Evolutionary conservation across 2,888 invertebrate species (phyloP).

Genomic region (Melanargia galathea): DNA sequence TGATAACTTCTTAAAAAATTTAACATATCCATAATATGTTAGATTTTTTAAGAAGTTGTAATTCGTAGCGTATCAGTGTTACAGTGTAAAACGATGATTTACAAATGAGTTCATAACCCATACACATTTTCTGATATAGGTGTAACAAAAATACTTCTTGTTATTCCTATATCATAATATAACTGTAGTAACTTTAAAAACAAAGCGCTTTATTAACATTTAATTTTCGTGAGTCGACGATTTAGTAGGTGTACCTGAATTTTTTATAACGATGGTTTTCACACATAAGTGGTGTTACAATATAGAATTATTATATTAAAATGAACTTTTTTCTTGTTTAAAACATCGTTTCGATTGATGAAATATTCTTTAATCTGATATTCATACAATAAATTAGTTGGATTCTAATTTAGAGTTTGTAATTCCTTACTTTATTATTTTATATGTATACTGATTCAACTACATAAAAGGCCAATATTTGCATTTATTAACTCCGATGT

Average conservation of each 20-base stretch:
- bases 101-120: slow-evolving; percentile 20
- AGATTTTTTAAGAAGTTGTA: neutral
- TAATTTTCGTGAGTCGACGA: slow-evolving; percentile 14
- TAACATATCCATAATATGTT: too few relatives aligned
- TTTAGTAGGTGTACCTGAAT: slow-evolving; percentile 29
- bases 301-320: too few relatives aligned
- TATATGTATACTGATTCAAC: slow-evolving; percentile 8
- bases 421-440: neutral
- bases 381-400: neutral
- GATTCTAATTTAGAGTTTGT: neutral
- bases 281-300: neutral
- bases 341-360: too few relatives aligned
- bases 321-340: too few relatives aligned
- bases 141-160: neutral
- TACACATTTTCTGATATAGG: too few relatives aligned
- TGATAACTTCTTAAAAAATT: too few relatives aligned
- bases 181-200: too few relatives aligned
- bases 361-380: neutral
- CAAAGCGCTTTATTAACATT: neutral
- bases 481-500: slow-evolving; percentile 40
- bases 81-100: neutral
- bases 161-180: too few relatives aligned
- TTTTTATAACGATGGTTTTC: slow-evolving; percentile 18
- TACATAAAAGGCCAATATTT: slow-evolving; percentile 18
- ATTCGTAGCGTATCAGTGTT: neutral